Evolutionary conservation across 1,140 invertebrate genomes (phyloP).

Genomic region (Rhopalosiphum padi): DNA sequence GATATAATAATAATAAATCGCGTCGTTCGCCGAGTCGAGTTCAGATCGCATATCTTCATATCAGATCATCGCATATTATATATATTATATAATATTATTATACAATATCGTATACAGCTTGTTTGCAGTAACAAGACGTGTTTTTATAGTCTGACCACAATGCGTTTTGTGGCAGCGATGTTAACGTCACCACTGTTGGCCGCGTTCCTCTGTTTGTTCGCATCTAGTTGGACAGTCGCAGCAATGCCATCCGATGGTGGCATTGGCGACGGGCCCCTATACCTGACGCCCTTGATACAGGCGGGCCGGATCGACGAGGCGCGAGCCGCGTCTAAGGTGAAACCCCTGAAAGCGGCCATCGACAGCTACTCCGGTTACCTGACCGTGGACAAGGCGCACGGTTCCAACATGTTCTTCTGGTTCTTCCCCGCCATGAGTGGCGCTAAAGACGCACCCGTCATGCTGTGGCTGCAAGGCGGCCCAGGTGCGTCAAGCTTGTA

Average conservation of each 20-base stretch:
- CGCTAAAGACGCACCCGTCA: conserved; percentile 68
- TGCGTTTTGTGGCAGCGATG: neutral
- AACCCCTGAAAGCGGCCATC: conserved; percentile 38
- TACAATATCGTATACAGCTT: neutral
- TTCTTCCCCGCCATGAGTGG: conserved; percentile 71
- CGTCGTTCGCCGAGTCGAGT: neutral
- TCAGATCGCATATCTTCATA: no score
- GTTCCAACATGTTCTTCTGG: conserved; percentile 77
- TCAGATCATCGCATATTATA: neutral
- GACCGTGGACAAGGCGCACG: conserved; percentile 70
- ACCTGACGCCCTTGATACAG: conserved; percentile 59
- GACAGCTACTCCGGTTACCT: conserved; percentile 72
- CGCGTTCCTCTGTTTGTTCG: neutral
- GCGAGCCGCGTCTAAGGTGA: conserved; percentile 54
- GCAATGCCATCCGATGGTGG: neutral
- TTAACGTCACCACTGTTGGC: neutral
- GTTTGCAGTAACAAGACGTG: neutral
- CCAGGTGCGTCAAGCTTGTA: conserved; percentile 77
- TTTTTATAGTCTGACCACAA: neutral
- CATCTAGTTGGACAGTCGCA: no score
- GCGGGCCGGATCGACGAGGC: conserved; percentile 57
- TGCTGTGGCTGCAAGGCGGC: conserved; percentile 81
- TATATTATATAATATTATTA: neutral
- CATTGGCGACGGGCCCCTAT: conserved; percentile 41
- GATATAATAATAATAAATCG: neutral